Percentiles rank a stretch among this genome's conserved stretches.
Evolutionary conservation across 2,888 invertebrate genomes (phyloP).

Genomic region (Epirrita christyi): DNA sequence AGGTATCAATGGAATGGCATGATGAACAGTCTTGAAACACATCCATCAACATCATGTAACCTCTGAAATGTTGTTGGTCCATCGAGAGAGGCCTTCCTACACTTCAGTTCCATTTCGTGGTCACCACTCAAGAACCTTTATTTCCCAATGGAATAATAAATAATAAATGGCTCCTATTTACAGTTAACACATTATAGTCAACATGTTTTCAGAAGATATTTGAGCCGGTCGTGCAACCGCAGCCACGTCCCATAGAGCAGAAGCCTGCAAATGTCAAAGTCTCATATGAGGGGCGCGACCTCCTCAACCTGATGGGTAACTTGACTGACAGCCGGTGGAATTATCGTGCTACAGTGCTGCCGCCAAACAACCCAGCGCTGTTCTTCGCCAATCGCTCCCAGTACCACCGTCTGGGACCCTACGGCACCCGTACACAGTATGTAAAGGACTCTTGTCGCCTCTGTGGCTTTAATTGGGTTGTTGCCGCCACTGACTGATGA

Average conservation of each 20-base stretch:
- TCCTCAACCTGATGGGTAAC: slow-evolving; percentile 85
- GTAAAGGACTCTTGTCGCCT: slow-evolving; percentile 80
- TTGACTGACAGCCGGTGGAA: slow-evolving; percentile 83
- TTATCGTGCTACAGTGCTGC: slow-evolving; percentile 81
- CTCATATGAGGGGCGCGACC: slow-evolving; percentile 80
- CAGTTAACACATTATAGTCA: slow-evolving; percentile 9
- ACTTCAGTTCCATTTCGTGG: too few species aligned
- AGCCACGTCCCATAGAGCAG: slow-evolving; percentile 73
- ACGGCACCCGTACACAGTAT: slow-evolving; percentile 84
- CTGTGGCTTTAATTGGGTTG: slow-evolving; percentile 81
- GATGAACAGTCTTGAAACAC: too few species aligned
- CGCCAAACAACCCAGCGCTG: slow-evolving; percentile 82
- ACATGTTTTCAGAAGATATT: slow-evolving; percentile 71
- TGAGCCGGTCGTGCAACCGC: slow-evolving; percentile 72
- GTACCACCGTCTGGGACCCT: slow-evolving; percentile 84
- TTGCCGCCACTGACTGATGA: slow-evolving; percentile 76
- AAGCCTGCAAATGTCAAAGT: slow-evolving; percentile 72
- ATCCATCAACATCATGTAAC: too few species aligned
- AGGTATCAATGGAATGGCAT: too few species aligned
- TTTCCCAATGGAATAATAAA: not conserved
- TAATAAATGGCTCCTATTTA: not conserved
- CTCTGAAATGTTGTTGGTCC: too few species aligned
- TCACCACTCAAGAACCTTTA: not conserved
- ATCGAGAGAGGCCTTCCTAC: too few species aligned
- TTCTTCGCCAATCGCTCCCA: slow-evolving; percentile 87